Percentiles rank a stretch among this genome's conserved stretches.
Conservation (phyloP, 2,888 invertebrate species). For the Aspidiotus rigidus region DNA sequence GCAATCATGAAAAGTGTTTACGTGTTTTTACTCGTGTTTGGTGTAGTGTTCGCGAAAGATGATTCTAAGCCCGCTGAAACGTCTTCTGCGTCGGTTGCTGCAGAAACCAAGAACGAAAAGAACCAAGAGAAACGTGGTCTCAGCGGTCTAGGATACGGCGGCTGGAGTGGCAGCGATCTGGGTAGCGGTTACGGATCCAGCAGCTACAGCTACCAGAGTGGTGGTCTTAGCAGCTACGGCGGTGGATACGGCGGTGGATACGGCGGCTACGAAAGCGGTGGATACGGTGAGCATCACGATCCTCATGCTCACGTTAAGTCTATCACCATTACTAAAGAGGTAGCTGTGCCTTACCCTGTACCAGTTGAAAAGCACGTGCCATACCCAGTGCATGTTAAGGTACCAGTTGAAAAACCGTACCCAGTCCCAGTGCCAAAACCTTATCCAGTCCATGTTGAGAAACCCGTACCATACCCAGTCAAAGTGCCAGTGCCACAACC, state of each 20-base stretch:
- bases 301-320: slow-evolving; percentile 34
- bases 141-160: slow-evolving; percentile 37
- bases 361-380: slow-evolving; percentile 40
- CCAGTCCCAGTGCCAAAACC: slow-evolving; percentile 39
- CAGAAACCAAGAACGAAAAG: slow-evolving; percentile 17
- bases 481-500: slow-evolving; percentile 38
- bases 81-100: slow-evolving; percentile 12
- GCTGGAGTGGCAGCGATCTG: slow-evolving; percentile 30
- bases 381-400: slow-evolving; percentile 40
- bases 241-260: slow-evolving; percentile 30
- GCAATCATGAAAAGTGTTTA: slow-evolving; percentile 21
- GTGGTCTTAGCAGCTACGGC: slow-evolving; percentile 14
- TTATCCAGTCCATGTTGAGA: slow-evolving; percentile 39
- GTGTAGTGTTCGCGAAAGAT: slow-evolving; percentile 30
- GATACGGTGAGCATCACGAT: slow-evolving; percentile 26
- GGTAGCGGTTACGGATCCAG: slow-evolving; percentile 37
- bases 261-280: slow-evolving; percentile 31
- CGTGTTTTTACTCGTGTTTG: slow-evolving; percentile 20
- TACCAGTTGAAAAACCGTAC: slow-evolving; percentile 38
- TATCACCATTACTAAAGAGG: slow-evolving; percentile 37
- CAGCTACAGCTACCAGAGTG: slow-evolving; percentile 32
- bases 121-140: slow-evolving; percentile 35
- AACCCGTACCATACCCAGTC: slow-evolving; percentile 39
- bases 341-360: slow-evolving; percentile 39
- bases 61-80: slow-evolving; percentile 26